Base-by-base conservation (phyloP, 2,113 vertebrate species). In the Channa argus region DNA sequence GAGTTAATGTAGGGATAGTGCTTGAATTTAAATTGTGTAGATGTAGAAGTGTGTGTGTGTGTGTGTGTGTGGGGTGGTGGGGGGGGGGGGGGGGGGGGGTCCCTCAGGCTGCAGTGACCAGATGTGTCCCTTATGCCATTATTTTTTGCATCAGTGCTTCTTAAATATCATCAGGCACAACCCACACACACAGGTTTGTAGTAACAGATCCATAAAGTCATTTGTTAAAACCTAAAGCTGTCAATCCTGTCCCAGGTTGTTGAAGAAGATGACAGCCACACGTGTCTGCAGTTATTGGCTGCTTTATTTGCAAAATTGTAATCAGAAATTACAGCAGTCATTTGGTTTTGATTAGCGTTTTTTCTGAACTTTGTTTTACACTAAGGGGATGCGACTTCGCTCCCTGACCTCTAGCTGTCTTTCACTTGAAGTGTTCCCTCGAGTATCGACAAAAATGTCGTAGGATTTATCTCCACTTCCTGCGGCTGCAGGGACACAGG, bases 371-470 rank as follows among this genome's bases (percentile, higher is more conserved):
- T 41, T 44, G 38, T 53, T 60, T 63, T 6, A 10, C 41, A 7
- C 0, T 12, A 49, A 24, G 0, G 39, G 39, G 37, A 33, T 12
- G 0, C 24, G 8, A 0, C 6, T 3, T 10, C 6, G n/a, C 62
- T 52, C n/a, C 38, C 41, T 75, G 74, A 84, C 86, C 84, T 88
- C 82, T 68, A 80, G 84, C 74, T 76, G 84, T 80, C 77, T 77
- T 68, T 46, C 39, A 39, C 37, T 66, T n/a, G 62, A 80, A 75
- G 67, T 1, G 46, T 46, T 80, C 73, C 74, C 68, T 14, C 7
- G 66, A 70, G 75, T 70, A 68, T 58, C 14, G 9, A 63, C 60
- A 36, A 38, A 55, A 81, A 67, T 50, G 80, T 74, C 80, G 60
- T 2, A 61, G 56, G 74, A 67, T 80, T 88, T 84, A 74, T 87